These are phyloP conservation scores for Mnemiopsis leidyi DNA, from an alignment of 37 sponge, comb jelly and placozoan species.

Conservation along the genomic window DNA sequence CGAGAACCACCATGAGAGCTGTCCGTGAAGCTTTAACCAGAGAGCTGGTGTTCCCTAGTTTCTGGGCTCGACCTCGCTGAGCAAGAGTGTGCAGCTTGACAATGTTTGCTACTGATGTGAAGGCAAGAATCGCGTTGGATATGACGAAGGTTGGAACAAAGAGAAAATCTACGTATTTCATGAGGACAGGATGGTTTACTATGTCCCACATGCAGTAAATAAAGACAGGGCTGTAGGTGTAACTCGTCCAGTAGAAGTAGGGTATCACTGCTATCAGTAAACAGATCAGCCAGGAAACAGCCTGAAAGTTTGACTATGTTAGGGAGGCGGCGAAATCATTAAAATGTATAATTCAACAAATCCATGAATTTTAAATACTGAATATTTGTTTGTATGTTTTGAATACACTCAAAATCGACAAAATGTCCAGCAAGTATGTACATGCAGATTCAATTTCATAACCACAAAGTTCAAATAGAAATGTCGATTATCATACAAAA, in stretches of 20 bases:
- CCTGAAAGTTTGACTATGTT: too few species aligned
- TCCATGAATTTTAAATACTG: too few species aligned
- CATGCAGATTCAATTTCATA: too few species aligned
- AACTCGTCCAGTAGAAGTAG: slow-evolving; percentile 46
- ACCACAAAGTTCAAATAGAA: too few species aligned
- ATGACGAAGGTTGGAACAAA: slow-evolving; percentile 56
- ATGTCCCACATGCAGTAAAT: slow-evolving; percentile 65
- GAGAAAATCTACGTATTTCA: slow-evolving; percentile 55
- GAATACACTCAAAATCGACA: too few species aligned
- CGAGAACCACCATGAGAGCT: slow-evolving; percentile 51
- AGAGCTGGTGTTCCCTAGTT: slow-evolving; percentile 14
- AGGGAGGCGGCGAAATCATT: too few species aligned
- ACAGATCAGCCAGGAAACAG: not conserved
- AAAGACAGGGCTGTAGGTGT: slow-evolving; percentile 41
- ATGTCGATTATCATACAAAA: too few species aligned
- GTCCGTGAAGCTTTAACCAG: slow-evolving; percentile 20
- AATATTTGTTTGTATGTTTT: too few species aligned
- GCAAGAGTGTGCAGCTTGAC: slow-evolving; percentile 38
- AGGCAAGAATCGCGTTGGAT: slow-evolving; percentile 59
- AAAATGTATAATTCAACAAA: too few species aligned
- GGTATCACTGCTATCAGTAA: slow-evolving; percentile 6
- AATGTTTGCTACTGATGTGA: slow-evolving; percentile 50
- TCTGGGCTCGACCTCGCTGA: not conserved
- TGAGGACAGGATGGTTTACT: not conserved
- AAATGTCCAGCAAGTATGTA: too few species aligned